phyloP scores from a whole-genome alignment of 2,888 invertebrate genomes.

The Lamellibrachia satsuma region DNA sequence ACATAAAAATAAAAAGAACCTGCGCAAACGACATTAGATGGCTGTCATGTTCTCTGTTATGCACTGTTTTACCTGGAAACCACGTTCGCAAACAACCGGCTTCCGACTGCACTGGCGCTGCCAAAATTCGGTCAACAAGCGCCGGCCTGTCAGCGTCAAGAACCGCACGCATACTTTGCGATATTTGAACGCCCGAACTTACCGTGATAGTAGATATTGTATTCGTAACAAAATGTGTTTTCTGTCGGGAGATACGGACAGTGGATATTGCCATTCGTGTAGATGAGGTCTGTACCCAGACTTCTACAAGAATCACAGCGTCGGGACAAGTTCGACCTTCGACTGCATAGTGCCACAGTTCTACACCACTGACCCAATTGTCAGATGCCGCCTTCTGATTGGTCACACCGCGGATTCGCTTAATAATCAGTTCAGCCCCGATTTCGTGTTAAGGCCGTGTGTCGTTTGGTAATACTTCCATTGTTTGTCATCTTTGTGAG shows the following conservation, averaged over 20 bases:
- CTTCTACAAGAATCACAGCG: background rate
- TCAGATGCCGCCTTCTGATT: constrained; percentile 17
- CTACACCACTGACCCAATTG: constrained; percentile 10
- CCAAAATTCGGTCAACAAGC: background rate
- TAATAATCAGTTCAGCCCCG: background rate
- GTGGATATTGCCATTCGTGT: background rate
- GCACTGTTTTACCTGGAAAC: constrained; percentile 12
- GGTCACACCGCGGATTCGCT: background rate
- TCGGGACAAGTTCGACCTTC: constrained; percentile 17
- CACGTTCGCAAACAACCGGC: constrained; percentile 13
- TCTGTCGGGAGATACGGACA: constrained; percentile 1
- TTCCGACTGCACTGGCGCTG: background rate
- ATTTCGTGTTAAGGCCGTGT: background rate
- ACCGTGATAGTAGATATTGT: background rate
- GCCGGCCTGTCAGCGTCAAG: background rate
- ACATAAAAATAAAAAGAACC: background rate
- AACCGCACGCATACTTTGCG: background rate
- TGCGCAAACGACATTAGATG: background rate
- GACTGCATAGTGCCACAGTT: constrained; percentile 17
- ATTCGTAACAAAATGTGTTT: background rate
- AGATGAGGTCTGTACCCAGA: background rate
- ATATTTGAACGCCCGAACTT: background rate
- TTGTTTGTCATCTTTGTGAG: background rate
- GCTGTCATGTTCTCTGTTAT: background rate
- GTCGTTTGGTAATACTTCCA: background rate